Base-by-base conservation (phyloP, 2,888 invertebrate genomes). In the Bhutanitis thaidina region DNA sequence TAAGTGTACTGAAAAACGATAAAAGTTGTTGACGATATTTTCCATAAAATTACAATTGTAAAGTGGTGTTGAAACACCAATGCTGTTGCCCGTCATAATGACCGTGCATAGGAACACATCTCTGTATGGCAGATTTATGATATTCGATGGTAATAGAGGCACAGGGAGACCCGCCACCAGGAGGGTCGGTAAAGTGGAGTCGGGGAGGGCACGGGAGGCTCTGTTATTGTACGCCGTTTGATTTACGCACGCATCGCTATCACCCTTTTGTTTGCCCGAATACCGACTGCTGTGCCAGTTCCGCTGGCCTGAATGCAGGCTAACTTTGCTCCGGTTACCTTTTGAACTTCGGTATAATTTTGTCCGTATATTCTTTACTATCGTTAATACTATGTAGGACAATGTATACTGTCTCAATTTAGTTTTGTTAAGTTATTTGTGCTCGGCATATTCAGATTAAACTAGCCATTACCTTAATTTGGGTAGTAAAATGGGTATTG, bases 191-290 rank as follows among this genome's bases (percentile, higher is more conserved):
- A 75, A 72, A 69, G 69, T 67, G 70, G 72, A 72, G 72, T 64
- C 60, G 67, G 76, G 70, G 74, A 63, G 74, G 62, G 63, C 64
- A 72, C 74, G 80, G 82, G 80, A 73, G 85, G 79, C 67, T 68
- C 78, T 82, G 86, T 85, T 87, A 88, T 88, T 88, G 86, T 88
- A 74, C 83, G 83, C 83, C 84, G 83, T 85, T 87, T 88, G 88
- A 88, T 88, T 88, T 88, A 88, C 87, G 86, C 84, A 87, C 82
- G 82, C 74, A 83, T 81, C 80, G 86, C 85, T 86, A 86, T 87
- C 87, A 85, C 85, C 87, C 88, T 85, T 85, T 87, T 88, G 88
- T 88, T 85, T 77, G 78, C 71, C 74, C 78, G 83, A 80, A 83
- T 80, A 80, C 84, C 77, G 79, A 79, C 83, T 84, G 80, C 78